phyloP scores from a whole-genome alignment of 1,140 invertebrate species.

The Brachionus asplanchnoidis region DNA sequence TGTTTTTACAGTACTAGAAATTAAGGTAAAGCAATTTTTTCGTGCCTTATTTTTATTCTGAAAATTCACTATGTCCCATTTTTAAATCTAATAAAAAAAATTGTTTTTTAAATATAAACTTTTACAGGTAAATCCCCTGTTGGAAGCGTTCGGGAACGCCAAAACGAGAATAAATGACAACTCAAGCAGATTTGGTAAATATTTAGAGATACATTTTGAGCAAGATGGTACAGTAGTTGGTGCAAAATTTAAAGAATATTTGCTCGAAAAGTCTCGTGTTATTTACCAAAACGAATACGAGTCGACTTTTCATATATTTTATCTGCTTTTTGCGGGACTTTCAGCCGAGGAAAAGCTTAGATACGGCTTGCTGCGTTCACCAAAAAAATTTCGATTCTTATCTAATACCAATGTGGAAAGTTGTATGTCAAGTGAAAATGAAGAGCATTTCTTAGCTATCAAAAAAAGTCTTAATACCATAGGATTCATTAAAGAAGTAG shows the following conservation, averaged over 20 bases:
- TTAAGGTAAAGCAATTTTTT: too few relatives aligned
- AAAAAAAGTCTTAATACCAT: slow-evolving; percentile 32
- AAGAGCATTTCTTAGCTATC: slow-evolving; percentile 7
- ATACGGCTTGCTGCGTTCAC: slow-evolving; percentile 11
- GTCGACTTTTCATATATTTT: slow-evolving; percentile 53
- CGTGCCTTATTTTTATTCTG: too few relatives aligned
- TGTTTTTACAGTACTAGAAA: too few relatives aligned
- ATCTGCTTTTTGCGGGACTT: slow-evolving; percentile 70
- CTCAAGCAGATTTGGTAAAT: slow-evolving; percentile 59
- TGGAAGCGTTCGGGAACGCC: slow-evolving; percentile 69
- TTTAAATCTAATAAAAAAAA: too few relatives aligned
- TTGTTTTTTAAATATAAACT: not conserved
- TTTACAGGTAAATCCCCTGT: slow-evolving; percentile 41
- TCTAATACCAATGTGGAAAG: slow-evolving; percentile 31
- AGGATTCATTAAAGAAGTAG: slow-evolving; percentile 28
- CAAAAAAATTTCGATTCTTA: slow-evolving; percentile 23
- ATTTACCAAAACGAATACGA: slow-evolving; percentile 70
- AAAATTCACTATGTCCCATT: too few relatives aligned
- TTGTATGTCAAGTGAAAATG: slow-evolving; percentile 25
- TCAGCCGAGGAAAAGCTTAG: slow-evolving; percentile 73
- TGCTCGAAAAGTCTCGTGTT: slow-evolving; percentile 74
- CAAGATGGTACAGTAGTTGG: slow-evolving; percentile 75
- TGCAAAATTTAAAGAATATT: slow-evolving; percentile 76
- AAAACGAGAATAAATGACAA: slow-evolving; percentile 73
- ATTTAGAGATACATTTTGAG: slow-evolving; percentile 77